Percentiles rank a stretch among this genome's conserved stretches.
Evolutionary conservation across 2,888 invertebrate genomes (phyloP).

Genomic region (Dryadula phaetusa): DNA sequence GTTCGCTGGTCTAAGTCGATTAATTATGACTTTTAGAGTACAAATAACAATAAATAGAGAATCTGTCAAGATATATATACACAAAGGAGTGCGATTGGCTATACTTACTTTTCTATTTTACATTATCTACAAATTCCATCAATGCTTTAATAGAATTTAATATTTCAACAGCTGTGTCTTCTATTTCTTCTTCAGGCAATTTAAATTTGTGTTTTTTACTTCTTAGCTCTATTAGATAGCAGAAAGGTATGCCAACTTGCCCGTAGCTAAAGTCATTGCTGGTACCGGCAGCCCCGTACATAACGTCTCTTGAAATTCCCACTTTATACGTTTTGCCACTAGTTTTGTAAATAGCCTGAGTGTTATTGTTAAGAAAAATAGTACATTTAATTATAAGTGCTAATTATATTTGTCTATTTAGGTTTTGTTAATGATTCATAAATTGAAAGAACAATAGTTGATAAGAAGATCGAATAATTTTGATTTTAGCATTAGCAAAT

Average conservation of each 20-base stretch:
- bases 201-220: constrained; percentile 70
- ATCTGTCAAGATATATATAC: too few relatives aligned
- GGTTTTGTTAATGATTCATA: too few relatives aligned
- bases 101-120: background rate
- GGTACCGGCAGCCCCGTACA: constrained; percentile 74
- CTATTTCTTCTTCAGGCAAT: constrained; percentile 69
- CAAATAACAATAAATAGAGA: too few relatives aligned
- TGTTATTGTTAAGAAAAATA: background rate
- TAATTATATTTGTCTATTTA: background rate
- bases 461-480: too few relatives aligned
- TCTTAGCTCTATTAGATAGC: constrained; percentile 73
- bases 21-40: too few relatives aligned
- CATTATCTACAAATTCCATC: constrained; percentile 69
- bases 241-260: constrained; percentile 68
- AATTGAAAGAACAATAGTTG: background rate
- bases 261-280: constrained; percentile 74
- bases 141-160: constrained; percentile 63
- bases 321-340: constrained; percentile 73
- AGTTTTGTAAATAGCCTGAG: constrained; percentile 68
- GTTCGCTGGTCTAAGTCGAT: too few relatives aligned
- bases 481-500: too few relatives aligned
- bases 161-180: constrained; percentile 68
- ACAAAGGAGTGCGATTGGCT: constrained; percentile 4
- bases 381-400: background rate
- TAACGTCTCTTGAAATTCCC: constrained; percentile 73